Evolutionary conservation across 2,888 invertebrate species (phyloP), one percentile per base, ranked within the genome.

Genomic region (Scaptomyza caliginosa): DNA sequence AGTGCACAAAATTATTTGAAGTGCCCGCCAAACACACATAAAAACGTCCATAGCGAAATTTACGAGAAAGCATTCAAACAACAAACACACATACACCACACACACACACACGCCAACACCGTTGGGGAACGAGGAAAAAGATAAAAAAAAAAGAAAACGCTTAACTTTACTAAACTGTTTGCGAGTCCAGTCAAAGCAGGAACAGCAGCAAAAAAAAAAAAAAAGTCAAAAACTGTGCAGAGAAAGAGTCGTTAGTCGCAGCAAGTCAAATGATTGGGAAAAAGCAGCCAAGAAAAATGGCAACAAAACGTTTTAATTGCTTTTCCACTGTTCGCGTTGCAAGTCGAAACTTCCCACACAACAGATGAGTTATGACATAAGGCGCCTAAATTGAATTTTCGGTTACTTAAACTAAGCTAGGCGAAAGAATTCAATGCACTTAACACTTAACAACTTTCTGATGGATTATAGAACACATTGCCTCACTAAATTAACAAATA

Each of bases 1-100:
- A 69, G 76, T 75, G 73, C 72, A 65, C 60, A 77, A 85, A 84
- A 84, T 84, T 84, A 79, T 87, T 81, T 82, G 87, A 85, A 79
- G 87, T 75, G 85, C 82, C 81, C 78, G 67, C 74, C 76, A 84
- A 60, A 75, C 87, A 86, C 83, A 82, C 82, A 84, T 86, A 85
- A 84, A 84, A 84, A 86, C 73, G 87, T 86, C 84, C 69, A 84
- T 86, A 51, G 46, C 48, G 49, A 69, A 82, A 84, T 84, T 84
- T 86, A 86, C 86, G 83, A 81, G 76, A 74, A 59, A 59, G 52
- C 71, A 48, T 56, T 62, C 64, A 52, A 38, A 46, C 11, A 50
- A n/a, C 30, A 51, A 38, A 28, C 51, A 58, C 40, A 42, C 36
- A 60, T 1, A 34, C 32, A 52, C 54, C 13, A 40, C 2, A 26